Percentiles rank a stretch among this genome's conserved stretches.
Evolutionary conservation across 2,888 invertebrate species (phyloP).

Genomic region (Cosmorhoe ocellata): DNA sequence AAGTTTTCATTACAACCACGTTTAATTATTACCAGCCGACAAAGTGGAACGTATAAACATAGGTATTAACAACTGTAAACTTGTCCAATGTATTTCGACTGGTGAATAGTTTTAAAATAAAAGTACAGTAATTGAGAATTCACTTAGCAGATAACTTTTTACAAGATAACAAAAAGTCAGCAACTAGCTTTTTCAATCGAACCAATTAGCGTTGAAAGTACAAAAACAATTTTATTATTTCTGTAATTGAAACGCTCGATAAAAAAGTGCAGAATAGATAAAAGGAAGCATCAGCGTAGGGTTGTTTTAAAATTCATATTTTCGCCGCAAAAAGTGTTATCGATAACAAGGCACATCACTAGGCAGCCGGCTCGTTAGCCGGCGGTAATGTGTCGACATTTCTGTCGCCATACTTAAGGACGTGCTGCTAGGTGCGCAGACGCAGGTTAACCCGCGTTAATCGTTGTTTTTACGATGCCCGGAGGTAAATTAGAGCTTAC

Average conservation of each 20-base stretch:
- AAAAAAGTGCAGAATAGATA: slow-evolving; percentile 21
- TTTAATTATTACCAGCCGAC: not conserved
- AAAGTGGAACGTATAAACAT: too few relatives aligned
- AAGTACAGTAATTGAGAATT: slow-evolving; percentile 7
- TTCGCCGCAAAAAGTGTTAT: slow-evolving; percentile 28
- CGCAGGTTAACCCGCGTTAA: slow-evolving; percentile 38
- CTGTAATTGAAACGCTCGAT: slow-evolving; percentile 14
- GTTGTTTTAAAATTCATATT: slow-evolving; percentile 47
- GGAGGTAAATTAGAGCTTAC: slow-evolving; percentile 44
- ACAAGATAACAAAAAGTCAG: slow-evolving; percentile 6
- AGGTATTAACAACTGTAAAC: not conserved
- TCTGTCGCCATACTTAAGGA: slow-evolving; percentile 48
- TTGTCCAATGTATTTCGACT: slow-evolving; percentile 7
- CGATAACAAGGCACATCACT: slow-evolving; percentile 44
- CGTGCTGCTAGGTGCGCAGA: slow-evolving; percentile 29
- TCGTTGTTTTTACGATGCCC: slow-evolving; percentile 45
- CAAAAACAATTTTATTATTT: slow-evolving; percentile 21
- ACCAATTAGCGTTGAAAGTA: slow-evolving; percentile 21
- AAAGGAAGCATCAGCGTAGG: slow-evolving; percentile 34
- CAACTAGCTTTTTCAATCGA: slow-evolving; percentile 13
- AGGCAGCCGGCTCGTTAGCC: slow-evolving; percentile 53
- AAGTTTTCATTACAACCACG: not conserved
- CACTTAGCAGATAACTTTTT: slow-evolving; percentile 12
- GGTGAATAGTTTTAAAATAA: slow-evolving; percentile 1
- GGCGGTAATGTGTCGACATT: slow-evolving; percentile 60